Evolutionary conservation across 2,113 vertebrate genomes (phyloP), one percentile per base, ranked within the genome.

Genomic region (Xiphophorus hellerii): DNA sequence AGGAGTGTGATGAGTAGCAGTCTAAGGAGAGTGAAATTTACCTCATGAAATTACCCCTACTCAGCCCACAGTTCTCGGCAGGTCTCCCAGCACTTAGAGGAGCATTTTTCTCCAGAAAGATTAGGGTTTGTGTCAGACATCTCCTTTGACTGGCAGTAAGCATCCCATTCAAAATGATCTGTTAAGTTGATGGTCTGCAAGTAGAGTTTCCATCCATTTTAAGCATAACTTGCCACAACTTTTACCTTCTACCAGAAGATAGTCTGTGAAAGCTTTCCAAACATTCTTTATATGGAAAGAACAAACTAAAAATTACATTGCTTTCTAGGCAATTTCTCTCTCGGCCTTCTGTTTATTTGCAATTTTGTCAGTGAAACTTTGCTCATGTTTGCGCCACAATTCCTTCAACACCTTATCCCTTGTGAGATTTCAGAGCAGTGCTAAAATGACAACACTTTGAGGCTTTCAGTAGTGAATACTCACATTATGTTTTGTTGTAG

Each of bases 1-100:
- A 37, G 31, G 25, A 71, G 69, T 22, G 35, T 62, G 7, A 20
- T 48, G 44, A 48, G 44, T 48, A 48, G 17, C 44, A 48, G 44
- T 48, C 44, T 20, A 17, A 48, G 44, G 44, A 48, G 17, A 48
- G 44, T 48, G 44, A 71, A 69, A 25, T 69, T 54, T 51, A 69
- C 20, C 27, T 28, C 39, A 44, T 68, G 27, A 68, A 68, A 68
- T 44, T 68, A 48, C 39, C n/a, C 10, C 44, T 69, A 31, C 67
- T 69, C 42, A 54, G 67, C 30, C 10, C 14, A 29, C 67, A 27
- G 35, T 66, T 11, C 17, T 7, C 20, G n/a, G 44, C 29, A 48
- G 28, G 3, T 31, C 67, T 69, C 44, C 5, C 44, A 30, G 27
- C 29, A 54, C 31, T 62, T 42, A n/a, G 9, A 42, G 6, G 12